A percentile compares a stretch with the other conserved stretches of the same genome.
Evolutionary conservation across 2,797 vertebrate species (phyloP).

Genomic region (Clarias fuscus): DNA sequence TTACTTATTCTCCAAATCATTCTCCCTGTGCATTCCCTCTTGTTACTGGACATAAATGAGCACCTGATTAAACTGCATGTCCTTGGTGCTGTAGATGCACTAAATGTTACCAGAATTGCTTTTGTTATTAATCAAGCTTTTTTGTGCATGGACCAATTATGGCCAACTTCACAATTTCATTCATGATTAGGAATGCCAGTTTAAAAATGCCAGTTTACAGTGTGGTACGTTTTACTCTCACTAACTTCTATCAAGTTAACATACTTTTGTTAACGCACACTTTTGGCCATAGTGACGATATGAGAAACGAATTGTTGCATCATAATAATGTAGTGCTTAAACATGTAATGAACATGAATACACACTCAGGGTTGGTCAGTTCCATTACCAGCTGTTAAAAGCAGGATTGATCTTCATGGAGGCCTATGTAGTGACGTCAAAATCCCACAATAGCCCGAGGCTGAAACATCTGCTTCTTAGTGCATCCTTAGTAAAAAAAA

Average conservation of each 20-base stretch:
- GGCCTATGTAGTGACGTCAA: background rate
- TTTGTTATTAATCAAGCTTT: no score
- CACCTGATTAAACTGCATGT: background rate
- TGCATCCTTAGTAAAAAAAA: background rate
- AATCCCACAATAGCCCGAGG: background rate
- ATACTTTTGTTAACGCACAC: no score
- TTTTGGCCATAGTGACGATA: background rate
- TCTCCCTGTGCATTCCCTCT: background rate
- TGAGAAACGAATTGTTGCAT: background rate
- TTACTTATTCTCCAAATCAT: no score
- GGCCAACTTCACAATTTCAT: no score
- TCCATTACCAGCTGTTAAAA: background rate
- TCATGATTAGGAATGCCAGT: no score
- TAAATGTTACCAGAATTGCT: background rate
- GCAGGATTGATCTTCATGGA: background rate
- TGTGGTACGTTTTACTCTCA: no score
- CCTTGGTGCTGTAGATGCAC: background rate
- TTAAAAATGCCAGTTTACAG: no score
- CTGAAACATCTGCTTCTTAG: background rate
- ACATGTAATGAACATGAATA: background rate
- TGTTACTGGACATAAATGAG: background rate
- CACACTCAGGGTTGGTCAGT: background rate
- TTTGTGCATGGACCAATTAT: no score
- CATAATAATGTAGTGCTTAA: background rate
- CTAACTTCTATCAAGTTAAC: no score